Evolutionary conservation across 1,140 invertebrate species (phyloP), one percentile per base, ranked within the genome.

Genomic region (Rhizoglyphus robini): DNA sequence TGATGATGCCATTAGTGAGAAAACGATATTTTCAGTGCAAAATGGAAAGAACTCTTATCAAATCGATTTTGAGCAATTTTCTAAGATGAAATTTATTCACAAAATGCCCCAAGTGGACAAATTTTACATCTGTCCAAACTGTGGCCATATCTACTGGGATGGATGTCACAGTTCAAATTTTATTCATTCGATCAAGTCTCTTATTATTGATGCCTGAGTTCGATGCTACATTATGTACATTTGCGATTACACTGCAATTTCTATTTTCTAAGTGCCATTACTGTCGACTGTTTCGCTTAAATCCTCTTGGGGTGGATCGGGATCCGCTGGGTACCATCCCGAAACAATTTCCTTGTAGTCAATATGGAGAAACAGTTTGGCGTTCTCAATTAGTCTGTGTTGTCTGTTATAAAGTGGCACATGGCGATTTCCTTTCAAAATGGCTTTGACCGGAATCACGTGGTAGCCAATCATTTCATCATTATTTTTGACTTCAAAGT

Each of bases 71-170:
- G 5, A 60, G 27, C n/a, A 20, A 15, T 60, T 60, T 46, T 5
- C 8, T 20, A 47, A 23, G 11, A 60, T 36, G 23, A 60, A 36
- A n/a, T 60, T 60, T 27, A 60, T 27, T 8, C 15, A 46, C 13
- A 54, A 54, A 23, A 54, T 54, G 51, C 51, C 51, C 8, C 15
- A 8, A 54, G 5, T 29, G 31, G 31, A 60, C 5, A 5, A 29
- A 8, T 60, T 60, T 23, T 34, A 36, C 25, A 60, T 60, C 11
- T 60, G 58, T 46, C 23, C 58, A n/a, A 47, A 27, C 5, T 60
- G 58, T 60, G 58, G 58, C 25, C 58, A 60, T 20, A 34, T 60
- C 23, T 60, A 36, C 25, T 60, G 58, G 58, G 58, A 60, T 27
- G 58, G 58, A 8, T 60, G 58, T 60, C 58, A 60, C 25, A 8